Evolutionary conservation across 2,113 vertebrate species (phyloP).

Genomic region (Porphyrio hochstetteri): DNA sequence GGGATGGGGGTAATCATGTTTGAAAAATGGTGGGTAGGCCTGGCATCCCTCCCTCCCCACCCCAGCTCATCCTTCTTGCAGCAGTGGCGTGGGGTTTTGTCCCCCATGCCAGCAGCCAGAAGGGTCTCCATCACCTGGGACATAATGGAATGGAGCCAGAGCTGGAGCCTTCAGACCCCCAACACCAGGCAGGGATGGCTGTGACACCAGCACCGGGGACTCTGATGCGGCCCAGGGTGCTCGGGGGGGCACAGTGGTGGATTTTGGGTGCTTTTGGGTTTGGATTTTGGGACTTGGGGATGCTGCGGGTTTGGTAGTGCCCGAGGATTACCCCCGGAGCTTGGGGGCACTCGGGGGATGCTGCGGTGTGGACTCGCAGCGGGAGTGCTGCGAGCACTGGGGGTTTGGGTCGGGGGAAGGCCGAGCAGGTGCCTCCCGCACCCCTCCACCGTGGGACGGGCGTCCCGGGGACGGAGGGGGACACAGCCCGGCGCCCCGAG

Average conservation of each 20-base stretch:
- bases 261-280: too few species aligned
- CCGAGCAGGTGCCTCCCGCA: background rate
- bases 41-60: background rate
- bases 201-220: background rate
- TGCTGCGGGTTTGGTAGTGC: background rate
- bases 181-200: accelerated
- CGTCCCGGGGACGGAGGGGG: background rate
- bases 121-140: background rate
- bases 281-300: background rate
- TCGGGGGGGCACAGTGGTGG: accelerated
- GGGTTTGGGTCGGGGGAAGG: background rate
- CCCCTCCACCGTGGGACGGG: background rate
- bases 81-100: accelerated
- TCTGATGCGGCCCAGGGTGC: background rate
- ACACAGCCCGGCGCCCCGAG: too few species aligned
- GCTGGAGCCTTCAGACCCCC: background rate
- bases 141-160: background rate
- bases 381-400: background rate
- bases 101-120: background rate
- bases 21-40: background rate
- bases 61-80: background rate
- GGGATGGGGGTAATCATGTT: background rate
- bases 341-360: background rate
- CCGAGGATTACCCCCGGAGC: background rate
- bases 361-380: background rate